These are phyloP conservation scores for Capitulum mitella DNA, from an alignment of 2,888 invertebrate species.

Conservation along the genomic window DNA sequence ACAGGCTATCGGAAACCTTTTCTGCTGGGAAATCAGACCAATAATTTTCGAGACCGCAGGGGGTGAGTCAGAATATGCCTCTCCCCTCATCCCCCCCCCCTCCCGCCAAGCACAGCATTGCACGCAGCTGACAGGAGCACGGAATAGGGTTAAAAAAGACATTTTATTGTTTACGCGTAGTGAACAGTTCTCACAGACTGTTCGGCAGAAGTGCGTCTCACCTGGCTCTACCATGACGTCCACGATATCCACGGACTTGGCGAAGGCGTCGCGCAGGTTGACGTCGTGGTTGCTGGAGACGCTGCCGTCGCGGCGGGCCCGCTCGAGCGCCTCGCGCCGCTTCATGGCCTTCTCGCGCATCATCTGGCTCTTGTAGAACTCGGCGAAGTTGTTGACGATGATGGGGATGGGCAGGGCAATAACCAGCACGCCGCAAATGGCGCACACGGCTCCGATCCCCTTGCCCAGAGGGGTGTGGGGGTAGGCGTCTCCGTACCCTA, in stretches of 20 bases:
- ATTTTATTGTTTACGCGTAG: too few relatives aligned
- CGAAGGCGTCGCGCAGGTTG: constrained; percentile 93
- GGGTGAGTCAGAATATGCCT: too few relatives aligned
- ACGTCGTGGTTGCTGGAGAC: constrained; percentile 96
- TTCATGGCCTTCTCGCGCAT: constrained; percentile 50
- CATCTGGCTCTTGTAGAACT: constrained; percentile 53
- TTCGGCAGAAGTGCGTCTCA: constrained; percentile 58
- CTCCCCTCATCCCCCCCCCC: too few relatives aligned
- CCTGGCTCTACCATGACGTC: constrained; percentile 95
- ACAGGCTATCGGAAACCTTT: too few relatives aligned
- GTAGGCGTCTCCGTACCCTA: constrained; percentile 52
- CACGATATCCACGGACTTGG: constrained; percentile 96
- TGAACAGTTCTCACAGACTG: too few relatives aligned
- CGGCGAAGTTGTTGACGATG: constrained; percentile 54
- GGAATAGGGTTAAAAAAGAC: too few relatives aligned
- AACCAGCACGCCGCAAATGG: constrained; percentile 54
- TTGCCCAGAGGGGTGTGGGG: constrained; percentile 50
- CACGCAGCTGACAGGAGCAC: too few relatives aligned
- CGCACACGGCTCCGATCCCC: constrained; percentile 52
- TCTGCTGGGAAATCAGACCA: too few relatives aligned
- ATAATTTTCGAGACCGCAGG: too few relatives aligned
- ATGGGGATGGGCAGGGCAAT: constrained; percentile 55
- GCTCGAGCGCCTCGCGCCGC: constrained; percentile 48
- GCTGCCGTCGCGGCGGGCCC: constrained; percentile 54
- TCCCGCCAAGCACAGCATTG: too few relatives aligned